A percentile compares a stretch with the other conserved stretches of the same genome.
Evolutionary conservation across 1,140 invertebrate genomes (phyloP).

Genomic region (Lepidurus arcticus): DNA sequence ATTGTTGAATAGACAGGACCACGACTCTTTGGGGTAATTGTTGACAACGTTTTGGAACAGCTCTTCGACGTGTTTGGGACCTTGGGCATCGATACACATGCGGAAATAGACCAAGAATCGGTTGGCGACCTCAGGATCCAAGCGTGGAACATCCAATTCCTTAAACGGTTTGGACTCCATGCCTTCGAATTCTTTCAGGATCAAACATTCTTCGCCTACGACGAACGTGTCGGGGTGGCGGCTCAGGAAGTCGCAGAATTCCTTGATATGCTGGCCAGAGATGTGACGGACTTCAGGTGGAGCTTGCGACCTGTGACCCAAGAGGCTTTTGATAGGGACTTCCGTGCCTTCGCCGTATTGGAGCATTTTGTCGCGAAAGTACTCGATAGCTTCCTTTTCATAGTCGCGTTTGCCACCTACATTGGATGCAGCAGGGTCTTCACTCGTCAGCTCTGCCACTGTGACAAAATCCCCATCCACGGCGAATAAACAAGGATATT

Average conservation of each 20-base stretch:
- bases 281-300: conserved; percentile 92
- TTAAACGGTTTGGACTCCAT: conserved; percentile 56
- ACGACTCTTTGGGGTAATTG: conserved; percentile 47
- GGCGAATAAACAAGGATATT: conserved; percentile 85
- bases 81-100: conserved; percentile 67
- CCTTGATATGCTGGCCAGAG: conserved; percentile 84
- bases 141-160: conserved; percentile 47
- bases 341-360: conserved; percentile 83
- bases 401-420: conserved; percentile 68
- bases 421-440: conserved; percentile 43
- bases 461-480: conserved; percentile 84
- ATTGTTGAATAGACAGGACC: conserved; percentile 77
- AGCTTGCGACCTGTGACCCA: conserved; percentile 82
- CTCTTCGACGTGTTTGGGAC: conserved; percentile 75
- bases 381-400: conserved; percentile 85
- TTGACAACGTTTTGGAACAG: conserved; percentile 72
- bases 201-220: conserved; percentile 76
- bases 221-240: conserved; percentile 81
- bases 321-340: conserved; percentile 85
- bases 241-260: conserved; percentile 84
- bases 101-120: conserved; percentile 62
- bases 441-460: conserved; percentile 40
- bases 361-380: conserved; percentile 83
- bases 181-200: conserved; percentile 59
- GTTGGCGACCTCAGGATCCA: conserved; percentile 36